Percentiles rank a stretch among this genome's conserved stretches.
These are phyloP conservation scores for Gymnocheta viridis DNA, from an alignment of 2,888 invertebrate species.

Conservation along the genomic window DNA sequence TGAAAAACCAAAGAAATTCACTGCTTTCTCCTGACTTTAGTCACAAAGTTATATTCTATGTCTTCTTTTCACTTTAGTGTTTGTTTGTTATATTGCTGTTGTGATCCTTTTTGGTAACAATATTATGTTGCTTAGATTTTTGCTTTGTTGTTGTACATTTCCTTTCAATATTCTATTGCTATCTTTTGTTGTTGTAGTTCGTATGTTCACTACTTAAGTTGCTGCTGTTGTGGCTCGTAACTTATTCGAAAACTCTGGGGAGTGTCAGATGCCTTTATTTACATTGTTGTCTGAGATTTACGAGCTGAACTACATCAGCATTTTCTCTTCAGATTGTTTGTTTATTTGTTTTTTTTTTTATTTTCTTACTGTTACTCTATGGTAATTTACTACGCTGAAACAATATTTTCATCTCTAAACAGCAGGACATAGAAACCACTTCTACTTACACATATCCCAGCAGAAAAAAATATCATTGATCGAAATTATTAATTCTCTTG, in stretches of 20 bases:
- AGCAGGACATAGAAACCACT: conserved; percentile 40
- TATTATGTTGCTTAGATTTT: conserved; percentile 15
- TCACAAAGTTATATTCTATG: background rate
- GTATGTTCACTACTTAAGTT: conserved; percentile 31
- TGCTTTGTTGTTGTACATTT: background rate
- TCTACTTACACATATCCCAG: conserved; percentile 7
- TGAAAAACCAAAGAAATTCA: background rate
- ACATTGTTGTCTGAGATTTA: conserved; percentile 63
- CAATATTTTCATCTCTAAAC: conserved; percentile 54
- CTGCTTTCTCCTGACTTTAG: conserved; percentile 3
- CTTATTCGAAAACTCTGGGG: conserved; percentile 65
- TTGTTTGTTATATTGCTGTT: conserved; percentile 20
- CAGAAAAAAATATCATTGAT: background rate
- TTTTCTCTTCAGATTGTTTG: conserved; percentile 20
- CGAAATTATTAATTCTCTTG: too few relatives aligned
- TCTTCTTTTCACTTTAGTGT: background rate
- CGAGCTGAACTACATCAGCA: conserved; percentile 58
- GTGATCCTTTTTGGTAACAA: conserved; percentile 25
- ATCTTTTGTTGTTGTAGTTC: conserved; percentile 24
- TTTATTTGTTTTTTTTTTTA: background rate
- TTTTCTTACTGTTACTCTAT: conserved; percentile 35
- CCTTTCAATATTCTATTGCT: conserved; percentile 47
- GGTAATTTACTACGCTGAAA: conserved; percentile 62
- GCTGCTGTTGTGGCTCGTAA: conserved; percentile 52
- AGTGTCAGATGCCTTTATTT: conserved; percentile 66